A percentile compares a stretch with the other conserved stretches of the same genome.
Conservation (phyloP, 1,140 invertebrate genomes). For the Megalopta genalis region DNA sequence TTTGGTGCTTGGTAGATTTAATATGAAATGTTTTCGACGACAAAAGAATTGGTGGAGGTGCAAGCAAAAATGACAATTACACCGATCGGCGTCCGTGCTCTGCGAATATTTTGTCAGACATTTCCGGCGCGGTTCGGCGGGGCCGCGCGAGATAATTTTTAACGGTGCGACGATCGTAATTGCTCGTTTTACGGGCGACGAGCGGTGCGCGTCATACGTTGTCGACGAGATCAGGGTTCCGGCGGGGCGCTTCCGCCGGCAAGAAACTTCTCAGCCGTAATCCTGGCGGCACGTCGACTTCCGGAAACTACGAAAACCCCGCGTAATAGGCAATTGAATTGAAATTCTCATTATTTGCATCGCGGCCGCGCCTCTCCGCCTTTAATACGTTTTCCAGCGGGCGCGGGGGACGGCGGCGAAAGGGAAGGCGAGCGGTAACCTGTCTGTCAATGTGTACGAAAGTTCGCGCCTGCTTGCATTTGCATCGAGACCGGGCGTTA, state of each 20-base stretch:
- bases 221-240: neutral
- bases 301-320: neutral
- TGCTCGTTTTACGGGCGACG: neutral
- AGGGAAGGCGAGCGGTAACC: slow-evolving; percentile 14
- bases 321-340: slow-evolving; percentile 24
- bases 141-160: too few species aligned
- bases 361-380: slow-evolving; percentile 32
- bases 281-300: neutral
- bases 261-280: slow-evolving; percentile 19
- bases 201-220: neutral
- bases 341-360: slow-evolving; percentile 48
- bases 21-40: too few species aligned
- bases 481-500: slow-evolving; percentile 57
- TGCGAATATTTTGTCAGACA: too few species aligned
- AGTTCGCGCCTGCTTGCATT: slow-evolving; percentile 56
- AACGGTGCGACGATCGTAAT: neutral
- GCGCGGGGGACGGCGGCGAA: neutral
- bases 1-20: too few species aligned
- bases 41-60: too few species aligned
- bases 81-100: too few species aligned
- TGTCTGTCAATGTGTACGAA: slow-evolving; percentile 56
- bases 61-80: too few species aligned
- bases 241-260: neutral
- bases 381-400: slow-evolving; percentile 37
- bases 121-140: too few species aligned